Evolutionary conservation across 2,113 vertebrate species (phyloP), one percentile per base, ranked within the genome.

Genomic region (Daphoenositta chrysoptera): DNA sequence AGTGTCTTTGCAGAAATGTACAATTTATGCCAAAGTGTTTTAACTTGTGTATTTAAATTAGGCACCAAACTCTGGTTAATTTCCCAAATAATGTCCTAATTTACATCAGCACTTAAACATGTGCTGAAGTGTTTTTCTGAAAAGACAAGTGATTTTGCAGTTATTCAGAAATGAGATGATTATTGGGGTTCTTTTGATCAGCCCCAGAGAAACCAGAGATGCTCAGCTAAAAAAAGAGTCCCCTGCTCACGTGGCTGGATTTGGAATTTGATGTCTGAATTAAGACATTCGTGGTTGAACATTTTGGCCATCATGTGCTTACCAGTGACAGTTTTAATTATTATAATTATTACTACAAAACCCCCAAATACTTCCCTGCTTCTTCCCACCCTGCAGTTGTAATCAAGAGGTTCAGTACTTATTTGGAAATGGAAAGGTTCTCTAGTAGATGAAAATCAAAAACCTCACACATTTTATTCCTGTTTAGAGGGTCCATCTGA

Each of bases 81-180:
- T 92, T 95, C 73, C 64, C 87, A 95, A 91, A 95, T 94, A 94
- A 94, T 65, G 31, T 57, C 64, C 58, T 82, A 86, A 71, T 96
- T 96, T 83, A 86, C 63, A 86, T 66, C 66, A 80, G 78, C 84
- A 70, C 31, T 77, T 90, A 86, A 64, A 33, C 35, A 56, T 42
- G 56, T 89, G 66, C 76, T 89, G 70, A 73, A 90, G 24, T 24
- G n/a, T 61, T 87, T 89, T 91, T 39, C 70, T 86, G 60, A 78
- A 90, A 91, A 90, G 82, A 66, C 68, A 71, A 51, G 60, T 69
- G 31, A 44, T 73, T 92, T 76, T 73, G 42, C 56, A 60, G 48
- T 54, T 54, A 15, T 51, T 86, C 28, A n/a, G 73, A 58, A 90
- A 66, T 23, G 17, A 75, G 47, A 28, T 63, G 19, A 64, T 71